Evolutionary conservation across 2,797 vertebrate species (phyloP), one percentile per base, ranked within the genome.

Genomic region (Darevskia nairensis): DNA sequence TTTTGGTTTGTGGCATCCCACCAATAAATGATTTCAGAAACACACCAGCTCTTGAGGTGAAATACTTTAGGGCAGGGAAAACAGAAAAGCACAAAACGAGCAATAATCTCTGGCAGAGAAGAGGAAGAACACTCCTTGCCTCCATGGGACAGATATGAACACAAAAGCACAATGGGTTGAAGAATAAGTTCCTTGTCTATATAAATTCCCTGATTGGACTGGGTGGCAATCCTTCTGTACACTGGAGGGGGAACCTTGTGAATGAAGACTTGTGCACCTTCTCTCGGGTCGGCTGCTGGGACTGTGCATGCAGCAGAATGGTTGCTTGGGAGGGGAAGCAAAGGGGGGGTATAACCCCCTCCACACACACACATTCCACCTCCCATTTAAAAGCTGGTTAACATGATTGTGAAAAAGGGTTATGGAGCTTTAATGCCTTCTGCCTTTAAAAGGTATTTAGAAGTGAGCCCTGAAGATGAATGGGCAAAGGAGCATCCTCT

Each of bases 21-120:
- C 85, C 77, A 87, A 91, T 41, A 92, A 93, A 75, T 77, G 93
- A 93, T 91, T 83, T 95, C 89, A 94, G 96, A 92, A 84, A 93
- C 71, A 89, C 61, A 81, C 93, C 83, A 91, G 83, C 81, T 92
- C 83, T 64, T 94, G 96, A 97, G 95, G 95, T 96, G 96, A 96
- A 94, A 92, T 90, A 91, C 88, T 90, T 92, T 86, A 91, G 80
- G 25, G 50, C 50, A 55, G 13, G 46, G 13, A 72, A 79, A 72
- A 72, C 55, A 94, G 6, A 74, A 35, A 74, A 23, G 32, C 88
- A 91, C 55, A 92, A 15, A 55, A 32, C 61, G 41, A 69, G 35
- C 29, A 50, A 72, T 17, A 92, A 82, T 86, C 89, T 89, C 92
- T 27, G 90, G 93, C 89, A 68, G 91, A 44, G 15, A 66, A 10